A percentile compares a stretch with the other conserved stretches of the same genome.
phyloP scores from a whole-genome alignment of 2,797 vertebrate genomes.

The Pogoniulus pusillus region DNA sequence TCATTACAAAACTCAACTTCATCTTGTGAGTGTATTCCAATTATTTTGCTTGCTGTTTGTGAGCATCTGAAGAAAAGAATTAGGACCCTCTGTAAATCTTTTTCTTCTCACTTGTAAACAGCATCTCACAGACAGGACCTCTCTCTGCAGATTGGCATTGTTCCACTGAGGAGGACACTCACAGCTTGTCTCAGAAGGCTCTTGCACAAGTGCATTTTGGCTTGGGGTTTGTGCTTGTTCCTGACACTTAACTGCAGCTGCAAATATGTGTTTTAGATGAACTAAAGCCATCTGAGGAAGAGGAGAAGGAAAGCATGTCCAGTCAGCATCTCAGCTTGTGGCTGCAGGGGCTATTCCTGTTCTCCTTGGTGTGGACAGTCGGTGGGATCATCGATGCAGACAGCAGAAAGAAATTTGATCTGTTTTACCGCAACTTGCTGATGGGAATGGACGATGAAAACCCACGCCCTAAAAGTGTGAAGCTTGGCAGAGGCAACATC shows the following conservation, averaged over 20 bases:
- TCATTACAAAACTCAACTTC: not conserved
- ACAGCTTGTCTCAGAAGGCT: not conserved
- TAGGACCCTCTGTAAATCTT: not conserved
- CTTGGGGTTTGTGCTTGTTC: not conserved
- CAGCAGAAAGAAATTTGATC: constrained; percentile 89
- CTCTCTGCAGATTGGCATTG: not conserved
- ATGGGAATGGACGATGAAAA: constrained; percentile 76
- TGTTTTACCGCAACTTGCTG: constrained; percentile 87
- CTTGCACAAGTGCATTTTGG: not conserved
- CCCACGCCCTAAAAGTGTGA: constrained; percentile 85
- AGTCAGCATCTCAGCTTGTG: constrained; percentile 86
- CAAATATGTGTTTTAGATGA: constrained; percentile 81
- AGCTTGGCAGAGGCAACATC: constrained; percentile 84
- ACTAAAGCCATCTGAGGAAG: constrained; percentile 68
- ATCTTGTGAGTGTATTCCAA: not conserved
- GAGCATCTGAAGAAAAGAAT: not conserved
- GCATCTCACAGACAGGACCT: not conserved
- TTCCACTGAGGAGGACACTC: not conserved
- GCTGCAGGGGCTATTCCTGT: constrained; percentile 92
- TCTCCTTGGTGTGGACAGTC: constrained; percentile 89
- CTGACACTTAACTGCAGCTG: not conserved
- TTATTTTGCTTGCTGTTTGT: not conserved
- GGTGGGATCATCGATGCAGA: constrained; percentile 86
- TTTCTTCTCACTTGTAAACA: not conserved
- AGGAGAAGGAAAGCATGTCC: constrained; percentile 75